Evolutionary conservation across 2,797 vertebrate genomes (phyloP), one percentile per base, ranked within the genome.

Genomic region (Eulemur albifrons): DNA sequence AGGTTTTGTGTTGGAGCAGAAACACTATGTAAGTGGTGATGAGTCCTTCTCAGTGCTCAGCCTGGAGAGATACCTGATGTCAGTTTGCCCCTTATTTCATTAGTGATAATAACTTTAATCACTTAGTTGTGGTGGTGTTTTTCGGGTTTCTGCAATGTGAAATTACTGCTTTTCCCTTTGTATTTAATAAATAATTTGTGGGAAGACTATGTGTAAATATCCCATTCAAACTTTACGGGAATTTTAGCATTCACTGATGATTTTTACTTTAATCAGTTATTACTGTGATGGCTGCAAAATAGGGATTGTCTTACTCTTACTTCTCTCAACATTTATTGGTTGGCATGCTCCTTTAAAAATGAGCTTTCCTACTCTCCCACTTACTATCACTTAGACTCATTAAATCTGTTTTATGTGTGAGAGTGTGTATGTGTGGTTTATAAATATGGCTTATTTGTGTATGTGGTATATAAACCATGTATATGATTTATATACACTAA

Each of bases 301-400:
- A 83, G 59, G 76, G 25, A 73, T 94, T 30, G 17, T 61, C 30
- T 95, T 54, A 54, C 27, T 86, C 5, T 92, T 76, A 65, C n/a
- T 72, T 65, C 18, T 94, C 48, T 90, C 82, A 72, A 88, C 1
- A 25, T 84, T 76, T 72, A 77, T 85, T 96, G 57, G 25, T 91
- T 93, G 81, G 23, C 59, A 76, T 93, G 92, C 20, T 94, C 1
- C 61, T 92, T 88, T 87, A 43, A 96, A 91, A 96, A 48, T 77
- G 35, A 89, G 23, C 5, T 75, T 82, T 94, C 43, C 14, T 5
- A 30, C 21, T 79, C 32, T 12, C 15, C 35, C n/a, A 92, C 38
- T 94, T 87, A 69, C 1, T 76, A 61, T 76, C 69, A 43, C 4
- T 40, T 81, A 40, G n/a, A 79, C 15, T 32, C 45, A 73, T 52